phyloP scores from a whole-genome alignment of 2,113 vertebrate species.

The Lamprologus sp. region DNA sequence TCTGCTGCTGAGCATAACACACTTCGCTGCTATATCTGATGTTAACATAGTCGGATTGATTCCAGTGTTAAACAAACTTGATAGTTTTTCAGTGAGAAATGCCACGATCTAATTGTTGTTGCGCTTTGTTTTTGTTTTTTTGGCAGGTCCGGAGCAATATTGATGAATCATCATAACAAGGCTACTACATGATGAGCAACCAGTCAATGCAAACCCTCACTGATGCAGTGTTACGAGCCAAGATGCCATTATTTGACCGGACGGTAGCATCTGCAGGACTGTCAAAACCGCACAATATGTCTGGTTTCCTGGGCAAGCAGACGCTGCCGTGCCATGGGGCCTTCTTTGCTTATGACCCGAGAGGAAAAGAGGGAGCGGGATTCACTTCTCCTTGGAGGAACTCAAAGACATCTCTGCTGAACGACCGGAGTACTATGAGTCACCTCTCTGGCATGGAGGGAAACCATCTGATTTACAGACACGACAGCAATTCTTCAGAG shows the following conservation, averaged over 20 bases:
- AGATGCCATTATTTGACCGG: slow-evolving; percentile 71
- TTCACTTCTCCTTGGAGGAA: slow-evolving; percentile 64
- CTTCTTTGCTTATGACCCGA: slow-evolving; percentile 74
- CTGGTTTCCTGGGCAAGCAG: slow-evolving; percentile 46
- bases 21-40: background rate
- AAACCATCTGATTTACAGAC: slow-evolving; percentile 57
- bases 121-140: background rate
- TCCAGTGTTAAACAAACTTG: background rate
- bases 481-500: slow-evolving; percentile 55
- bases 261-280: slow-evolving; percentile 35
- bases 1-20: background rate
- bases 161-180: background rate
- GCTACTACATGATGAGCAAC: slow-evolving; percentile 70
- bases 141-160: slow-evolving; percentile 36
- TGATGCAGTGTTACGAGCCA: slow-evolving; percentile 64
- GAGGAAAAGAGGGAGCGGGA: slow-evolving; percentile 48
- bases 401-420: slow-evolving; percentile 28
- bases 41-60: background rate
- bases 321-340: slow-evolving; percentile 69
- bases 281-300: slow-evolving; percentile 46
- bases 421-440: slow-evolving; percentile 40
- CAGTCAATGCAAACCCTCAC: slow-evolving; percentile 60
- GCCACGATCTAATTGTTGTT: background rate
- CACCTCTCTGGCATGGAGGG: slow-evolving; percentile 55
- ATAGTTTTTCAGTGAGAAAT: background rate